Evolutionary conservation across 2,113 vertebrate genomes (phyloP).

Genomic region (Catharus bicknelli): DNA sequence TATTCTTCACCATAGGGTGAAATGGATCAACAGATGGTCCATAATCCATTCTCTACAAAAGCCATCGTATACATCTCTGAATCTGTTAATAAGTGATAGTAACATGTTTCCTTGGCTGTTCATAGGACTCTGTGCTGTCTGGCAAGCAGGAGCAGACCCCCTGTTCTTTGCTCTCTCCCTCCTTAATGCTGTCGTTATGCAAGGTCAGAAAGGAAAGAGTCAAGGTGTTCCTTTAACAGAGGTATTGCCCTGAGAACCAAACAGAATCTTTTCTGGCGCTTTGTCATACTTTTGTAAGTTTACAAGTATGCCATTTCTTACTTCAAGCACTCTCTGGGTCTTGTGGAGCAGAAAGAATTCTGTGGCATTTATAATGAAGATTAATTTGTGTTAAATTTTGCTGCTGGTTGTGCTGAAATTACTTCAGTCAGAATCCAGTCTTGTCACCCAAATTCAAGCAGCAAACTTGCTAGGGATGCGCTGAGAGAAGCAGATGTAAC

Average conservation of each 20-base stretch:
- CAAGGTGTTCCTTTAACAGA: accelerated
- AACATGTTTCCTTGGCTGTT: background rate
- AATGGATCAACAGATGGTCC: background rate
- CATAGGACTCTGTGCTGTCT: background rate
- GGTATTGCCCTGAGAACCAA: background rate
- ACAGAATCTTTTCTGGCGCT: background rate
- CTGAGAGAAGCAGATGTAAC: background rate
- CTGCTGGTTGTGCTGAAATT: accelerated
- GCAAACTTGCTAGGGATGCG: background rate
- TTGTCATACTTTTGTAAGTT: background rate
- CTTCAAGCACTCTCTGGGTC: background rate
- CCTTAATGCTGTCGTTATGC: background rate
- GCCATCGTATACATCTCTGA: background rate
- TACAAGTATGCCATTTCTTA: background rate
- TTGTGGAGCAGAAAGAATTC: background rate
- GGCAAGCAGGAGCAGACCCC: background rate
- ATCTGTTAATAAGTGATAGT: background rate
- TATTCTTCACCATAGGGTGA: background rate
- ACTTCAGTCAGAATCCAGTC: background rate
- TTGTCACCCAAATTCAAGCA: background rate
- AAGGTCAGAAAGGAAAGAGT: background rate
- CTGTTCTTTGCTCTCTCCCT: background rate
- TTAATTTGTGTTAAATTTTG: background rate
- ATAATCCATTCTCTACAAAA: background rate
- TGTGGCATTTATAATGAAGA: background rate